phyloP scores from a whole-genome alignment of 2,888 invertebrate genomes.

The Clistopyga incitator region DNA sequence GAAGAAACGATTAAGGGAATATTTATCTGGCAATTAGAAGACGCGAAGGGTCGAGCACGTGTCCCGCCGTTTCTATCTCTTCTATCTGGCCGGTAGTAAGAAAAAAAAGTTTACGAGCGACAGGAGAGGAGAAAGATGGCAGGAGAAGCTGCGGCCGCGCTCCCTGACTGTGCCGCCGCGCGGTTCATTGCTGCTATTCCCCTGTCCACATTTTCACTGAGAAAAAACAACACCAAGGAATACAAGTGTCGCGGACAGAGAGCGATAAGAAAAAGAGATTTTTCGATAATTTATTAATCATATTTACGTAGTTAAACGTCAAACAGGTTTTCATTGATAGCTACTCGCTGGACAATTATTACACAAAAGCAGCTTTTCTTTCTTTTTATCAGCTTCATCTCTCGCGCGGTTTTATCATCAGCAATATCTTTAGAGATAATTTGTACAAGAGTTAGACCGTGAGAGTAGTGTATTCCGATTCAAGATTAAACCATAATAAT shows the following conservation, averaged over 20 bases:
- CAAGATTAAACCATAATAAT: not conserved
- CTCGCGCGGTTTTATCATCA: slow-evolving; percentile 14
- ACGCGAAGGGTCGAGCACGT: slow-evolving; percentile 65
- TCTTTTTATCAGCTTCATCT: not conserved
- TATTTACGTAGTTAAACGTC: not conserved
- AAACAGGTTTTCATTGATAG: slow-evolving; percentile 4
- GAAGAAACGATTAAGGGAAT: slow-evolving; percentile 73
- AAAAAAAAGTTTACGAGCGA: slow-evolving; percentile 65
- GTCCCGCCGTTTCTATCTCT: slow-evolving; percentile 66
- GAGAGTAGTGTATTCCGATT: not conserved
- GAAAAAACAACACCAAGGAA: not conserved
- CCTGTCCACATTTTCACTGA: not conserved
- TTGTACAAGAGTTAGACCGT: too few relatives aligned
- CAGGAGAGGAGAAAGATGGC: slow-evolving; percentile 49
- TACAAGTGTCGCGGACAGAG: not conserved
- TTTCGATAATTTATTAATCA: slow-evolving; percentile 10
- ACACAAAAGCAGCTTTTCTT: slow-evolving; percentile 30
- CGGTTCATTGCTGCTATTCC: slow-evolving; percentile 32
- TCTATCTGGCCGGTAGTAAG: slow-evolving; percentile 63
- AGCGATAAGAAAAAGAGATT: not conserved
- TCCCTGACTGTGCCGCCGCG: not conserved
- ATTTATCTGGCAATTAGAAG: slow-evolving; percentile 73
- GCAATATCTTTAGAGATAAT: too few relatives aligned
- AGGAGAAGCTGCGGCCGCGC: slow-evolving; percentile 9
- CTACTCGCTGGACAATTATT: slow-evolving; percentile 42